Evolutionary conservation across 2,113 vertebrate genomes (phyloP).

Genomic region (Etheostoma cragini): DNA sequence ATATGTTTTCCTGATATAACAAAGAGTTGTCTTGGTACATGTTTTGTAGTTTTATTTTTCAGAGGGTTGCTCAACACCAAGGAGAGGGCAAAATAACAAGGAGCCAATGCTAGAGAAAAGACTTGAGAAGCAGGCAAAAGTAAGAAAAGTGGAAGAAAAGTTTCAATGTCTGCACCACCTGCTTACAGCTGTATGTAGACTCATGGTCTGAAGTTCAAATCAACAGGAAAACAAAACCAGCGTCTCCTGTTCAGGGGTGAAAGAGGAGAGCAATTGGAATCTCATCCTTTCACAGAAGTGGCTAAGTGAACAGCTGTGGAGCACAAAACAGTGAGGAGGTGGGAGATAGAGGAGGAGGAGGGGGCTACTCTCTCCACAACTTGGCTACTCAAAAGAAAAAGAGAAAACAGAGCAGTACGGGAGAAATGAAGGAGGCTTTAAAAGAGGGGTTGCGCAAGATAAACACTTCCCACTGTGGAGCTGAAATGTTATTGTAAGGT

Average conservation of each 20-base stretch:
- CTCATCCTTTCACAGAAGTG: conserved; percentile 78
- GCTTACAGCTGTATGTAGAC: conserved; percentile 32
- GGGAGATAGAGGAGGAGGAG: background rate
- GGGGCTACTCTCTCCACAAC: conserved; percentile 15
- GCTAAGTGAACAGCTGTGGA: conserved; percentile 80
- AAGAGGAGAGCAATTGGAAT: conserved; percentile 52
- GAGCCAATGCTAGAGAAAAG: background rate
- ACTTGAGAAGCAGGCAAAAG: background rate
- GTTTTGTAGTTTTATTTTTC: background rate
- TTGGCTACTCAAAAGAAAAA: conserved; percentile 58
- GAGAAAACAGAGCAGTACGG: conserved; percentile 48
- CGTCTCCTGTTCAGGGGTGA: conserved; percentile 61
- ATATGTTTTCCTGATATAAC: conserved; percentile 23
- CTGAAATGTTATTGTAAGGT: conserved; percentile 78
- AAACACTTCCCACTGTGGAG: conserved; percentile 76
- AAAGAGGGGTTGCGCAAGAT: conserved; percentile 70
- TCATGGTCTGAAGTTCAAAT: conserved; percentile 38
- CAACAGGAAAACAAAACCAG: conserved; percentile 63
- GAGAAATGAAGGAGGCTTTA: conserved; percentile 49
- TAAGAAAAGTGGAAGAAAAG: conserved; percentile 1
- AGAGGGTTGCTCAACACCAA: background rate
- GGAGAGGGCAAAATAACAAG: background rate
- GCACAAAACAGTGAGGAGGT: conserved; percentile 25
- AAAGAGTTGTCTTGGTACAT: conserved; percentile 29
- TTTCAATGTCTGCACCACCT: conserved; percentile 17